These are phyloP conservation scores for Spizella passerina DNA, from an alignment of 2,797 vertebrate genomes.

Conservation along the genomic window DNA sequence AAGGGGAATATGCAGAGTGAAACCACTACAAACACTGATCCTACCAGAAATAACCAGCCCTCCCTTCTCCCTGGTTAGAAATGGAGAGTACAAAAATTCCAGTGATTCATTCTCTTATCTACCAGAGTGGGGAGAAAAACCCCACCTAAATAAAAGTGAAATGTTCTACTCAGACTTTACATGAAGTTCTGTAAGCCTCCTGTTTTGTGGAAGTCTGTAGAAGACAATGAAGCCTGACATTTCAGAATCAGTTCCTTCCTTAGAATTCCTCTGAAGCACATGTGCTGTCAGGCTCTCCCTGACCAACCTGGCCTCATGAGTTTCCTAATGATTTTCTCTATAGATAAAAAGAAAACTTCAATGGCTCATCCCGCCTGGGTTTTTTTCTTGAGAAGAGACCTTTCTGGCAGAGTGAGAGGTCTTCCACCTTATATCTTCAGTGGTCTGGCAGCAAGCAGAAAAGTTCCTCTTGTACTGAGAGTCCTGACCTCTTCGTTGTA, in stretches of 20 bases:
- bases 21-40: background rate
- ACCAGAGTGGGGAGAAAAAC: background rate
- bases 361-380: background rate
- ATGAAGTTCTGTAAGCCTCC: background rate
- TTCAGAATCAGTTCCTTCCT: background rate
- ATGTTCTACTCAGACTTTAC: constrained; percentile 22
- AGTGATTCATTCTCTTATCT: constrained; percentile 61
- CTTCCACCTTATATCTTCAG: background rate
- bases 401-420: background rate
- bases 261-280: background rate
- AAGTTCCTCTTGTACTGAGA: background rate
- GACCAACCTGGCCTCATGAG: background rate
- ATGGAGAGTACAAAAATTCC: constrained; percentile 54
- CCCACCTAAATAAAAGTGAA: constrained; percentile 38
- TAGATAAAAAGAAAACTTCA: background rate
- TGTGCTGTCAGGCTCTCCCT: background rate
- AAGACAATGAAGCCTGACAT: background rate
- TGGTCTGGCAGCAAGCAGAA: background rate
- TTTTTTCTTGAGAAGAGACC: background rate
- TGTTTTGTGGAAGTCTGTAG: background rate
- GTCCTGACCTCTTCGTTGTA: background rate
- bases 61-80: constrained; percentile 23
- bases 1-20: constrained; percentile 1
- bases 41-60: constrained; percentile 23
- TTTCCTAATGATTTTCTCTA: background rate